Percentiles rank a stretch among this genome's conserved stretches.
These are phyloP conservation scores for Netelia melanura DNA, from an alignment of 2,888 invertebrate genomes.

Conservation along the genomic window DNA sequence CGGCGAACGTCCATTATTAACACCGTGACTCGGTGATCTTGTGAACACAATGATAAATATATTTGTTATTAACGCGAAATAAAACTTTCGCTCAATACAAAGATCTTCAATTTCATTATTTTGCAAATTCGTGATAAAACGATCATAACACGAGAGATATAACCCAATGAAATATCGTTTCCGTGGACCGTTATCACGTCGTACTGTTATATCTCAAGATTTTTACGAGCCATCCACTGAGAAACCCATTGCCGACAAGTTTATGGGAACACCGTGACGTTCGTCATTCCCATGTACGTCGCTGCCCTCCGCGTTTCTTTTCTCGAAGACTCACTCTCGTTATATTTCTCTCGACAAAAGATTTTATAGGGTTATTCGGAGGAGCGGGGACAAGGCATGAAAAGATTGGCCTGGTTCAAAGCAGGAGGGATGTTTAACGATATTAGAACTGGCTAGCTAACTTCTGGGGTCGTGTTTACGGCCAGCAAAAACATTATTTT, in stretches of 20 bases:
- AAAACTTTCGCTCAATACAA: neutral
- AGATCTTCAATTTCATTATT: neutral
- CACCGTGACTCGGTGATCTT: constrained; percentile 76
- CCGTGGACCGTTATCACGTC: constrained; percentile 51
- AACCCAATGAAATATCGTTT: constrained; percentile 48
- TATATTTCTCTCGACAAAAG: constrained; percentile 58
- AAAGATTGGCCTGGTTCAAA: constrained; percentile 45
- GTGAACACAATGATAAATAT: constrained; percentile 5
- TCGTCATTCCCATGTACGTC: constrained; percentile 40
- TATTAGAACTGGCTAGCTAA: constrained; percentile 30
- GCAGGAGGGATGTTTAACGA: constrained; percentile 53
- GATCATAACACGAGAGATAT: constrained; percentile 36
- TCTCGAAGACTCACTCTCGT: neutral
- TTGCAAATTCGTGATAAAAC: constrained; percentile 10
- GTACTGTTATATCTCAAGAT: constrained; percentile 58
- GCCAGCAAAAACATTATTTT: constrained; percentile 12
- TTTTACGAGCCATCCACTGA: constrained; percentile 53
- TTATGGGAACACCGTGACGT: constrained; percentile 62
- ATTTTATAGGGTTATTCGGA: constrained; percentile 62
- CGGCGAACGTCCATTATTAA: constrained; percentile 80
- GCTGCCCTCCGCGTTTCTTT: constrained; percentile 5
- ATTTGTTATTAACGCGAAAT: neutral
- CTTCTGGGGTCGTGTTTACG: constrained; percentile 31
- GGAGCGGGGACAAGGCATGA: neutral
- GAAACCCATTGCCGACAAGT: constrained; percentile 43